A percentile compares a stretch with the other conserved stretches of the same genome.
Conservation (phyloP, 2,797 vertebrate genomes). For the Pampus argenteus region DNA sequence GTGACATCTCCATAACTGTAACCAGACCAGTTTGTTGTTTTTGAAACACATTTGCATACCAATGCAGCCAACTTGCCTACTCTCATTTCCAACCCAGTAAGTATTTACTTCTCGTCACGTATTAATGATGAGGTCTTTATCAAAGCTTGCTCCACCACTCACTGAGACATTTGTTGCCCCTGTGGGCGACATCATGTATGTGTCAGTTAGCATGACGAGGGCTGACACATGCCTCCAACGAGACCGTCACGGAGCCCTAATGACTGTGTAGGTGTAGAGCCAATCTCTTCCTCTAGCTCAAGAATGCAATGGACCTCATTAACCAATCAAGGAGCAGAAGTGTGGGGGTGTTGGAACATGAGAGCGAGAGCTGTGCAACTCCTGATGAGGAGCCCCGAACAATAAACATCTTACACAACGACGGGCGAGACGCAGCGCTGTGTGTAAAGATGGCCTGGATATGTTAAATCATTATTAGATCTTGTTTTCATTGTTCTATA, state of each 20-base stretch:
- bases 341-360: slow-evolving; percentile 70
- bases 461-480: slow-evolving; percentile 34
- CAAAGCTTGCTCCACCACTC: slow-evolving; percentile 45
- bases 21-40: slow-evolving; percentile 23
- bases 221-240: slow-evolving; percentile 66
- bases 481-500: slow-evolving; percentile 6
- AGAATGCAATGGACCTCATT: slow-evolving; percentile 67
- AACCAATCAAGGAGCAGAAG: slow-evolving; percentile 77
- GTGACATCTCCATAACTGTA: slow-evolving; percentile 40
- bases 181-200: slow-evolving; percentile 60
- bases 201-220: slow-evolving; percentile 62
- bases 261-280: slow-evolving; percentile 72
- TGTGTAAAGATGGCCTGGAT: slow-evolving; percentile 28
- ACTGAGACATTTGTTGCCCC: slow-evolving; percentile 47
- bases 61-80: slow-evolving; percentile 48
- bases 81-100: slow-evolving; percentile 39
- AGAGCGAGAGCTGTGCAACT: slow-evolving; percentile 47
- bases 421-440: slow-evolving; percentile 6
- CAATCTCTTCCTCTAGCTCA: slow-evolving; percentile 63
- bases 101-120: slow-evolving; percentile 52
- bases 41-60: slow-evolving; percentile 54
- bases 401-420: slow-evolving; percentile 72
- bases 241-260: slow-evolving; percentile 57
- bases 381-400: slow-evolving; percentile 64
- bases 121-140: slow-evolving; percentile 55